Base-by-base conservation (phyloP, 2,113 vertebrate genomes). In the Rhombomys opimus region DNA sequence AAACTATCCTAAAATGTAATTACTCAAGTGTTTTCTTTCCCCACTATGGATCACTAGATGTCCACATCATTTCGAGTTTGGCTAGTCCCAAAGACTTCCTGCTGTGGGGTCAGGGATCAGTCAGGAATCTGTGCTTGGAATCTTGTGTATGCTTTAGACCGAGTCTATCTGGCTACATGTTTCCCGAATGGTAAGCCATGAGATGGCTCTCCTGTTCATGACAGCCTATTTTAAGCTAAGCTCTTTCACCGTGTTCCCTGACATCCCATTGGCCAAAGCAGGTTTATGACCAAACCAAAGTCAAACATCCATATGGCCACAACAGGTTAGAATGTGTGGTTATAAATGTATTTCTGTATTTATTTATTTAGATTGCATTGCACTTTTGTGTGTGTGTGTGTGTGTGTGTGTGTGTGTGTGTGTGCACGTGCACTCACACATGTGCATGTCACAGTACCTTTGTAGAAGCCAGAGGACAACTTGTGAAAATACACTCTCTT, bases 221-320 rank as follows among this genome's bases (percentile, higher is more conserved):
- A 87, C 85, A 54, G 20, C 9, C 5, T 7, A 1, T n/a, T 78
- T 72, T 61, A 87, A 52, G 12, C 70, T 59, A 32, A 46, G 63
- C 63, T 65, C 12, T 50, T 13, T 35, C 0, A 54, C 20, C 65
- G 10, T 13, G 14, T 52, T 7, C 65, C 52, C 41, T 90, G 18
- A 57, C 5, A 30, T 65, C 32, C 12, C 20, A 41, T 11, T 18
- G 41, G 50, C 61, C 20, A 57, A 84, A 93, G 54, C 4, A 23
- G 4, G 13, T 14, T 23, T 18, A 32, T 50, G 89, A 38, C 27
- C 23, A 68, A 54, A 50, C 22, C 63, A 61, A 67, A 59, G 20
- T 20, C 75, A 54, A 67, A 32, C 0, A 23, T 17, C 52, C 2
- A 3, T 2, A 1, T 68, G 25, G 7, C 22, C 27, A 18, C 38